phyloP scores from a whole-genome alignment of 2,888 invertebrate genomes.

The Epinotia bilunana region DNA sequence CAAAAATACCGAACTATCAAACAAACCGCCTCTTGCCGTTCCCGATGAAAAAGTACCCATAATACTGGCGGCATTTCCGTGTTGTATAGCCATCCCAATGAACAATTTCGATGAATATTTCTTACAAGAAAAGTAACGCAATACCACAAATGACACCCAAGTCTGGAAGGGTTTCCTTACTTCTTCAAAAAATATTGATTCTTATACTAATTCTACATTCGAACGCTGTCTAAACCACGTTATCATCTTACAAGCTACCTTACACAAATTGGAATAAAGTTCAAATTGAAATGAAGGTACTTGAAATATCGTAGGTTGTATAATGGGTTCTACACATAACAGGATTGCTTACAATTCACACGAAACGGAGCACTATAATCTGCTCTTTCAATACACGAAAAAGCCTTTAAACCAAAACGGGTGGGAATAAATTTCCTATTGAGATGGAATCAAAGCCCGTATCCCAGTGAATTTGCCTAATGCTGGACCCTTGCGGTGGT shows the following conservation, averaged over 20 bases:
- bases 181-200: neutral
- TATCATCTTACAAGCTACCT: neutral
- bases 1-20: too few species aligned
- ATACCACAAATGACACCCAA: neutral
- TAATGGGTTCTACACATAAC: slow-evolving; percentile 21
- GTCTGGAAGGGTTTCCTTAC: neutral
- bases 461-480: slow-evolving; percentile 36
- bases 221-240: neutral
- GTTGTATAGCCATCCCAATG: too few species aligned
- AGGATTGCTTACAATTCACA: slow-evolving; percentile 39
- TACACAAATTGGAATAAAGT: neutral
- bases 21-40: too few species aligned
- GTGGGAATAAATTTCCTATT: slow-evolving; percentile 40
- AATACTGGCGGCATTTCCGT: too few species aligned
- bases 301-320: neutral
- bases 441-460: slow-evolving; percentile 35
- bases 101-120: too few species aligned
- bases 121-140: neutral
- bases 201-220: neutral
- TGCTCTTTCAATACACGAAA: slow-evolving; percentile 35
- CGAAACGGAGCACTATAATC: slow-evolving; percentile 34
- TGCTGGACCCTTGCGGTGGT: slow-evolving; percentile 20
- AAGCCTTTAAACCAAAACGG: slow-evolving; percentile 38
- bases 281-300: neutral
- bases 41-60: too few species aligned